Evolutionary conservation across 2,113 vertebrate species (phyloP).

Genomic region (Panurus biarmicus): DNA sequence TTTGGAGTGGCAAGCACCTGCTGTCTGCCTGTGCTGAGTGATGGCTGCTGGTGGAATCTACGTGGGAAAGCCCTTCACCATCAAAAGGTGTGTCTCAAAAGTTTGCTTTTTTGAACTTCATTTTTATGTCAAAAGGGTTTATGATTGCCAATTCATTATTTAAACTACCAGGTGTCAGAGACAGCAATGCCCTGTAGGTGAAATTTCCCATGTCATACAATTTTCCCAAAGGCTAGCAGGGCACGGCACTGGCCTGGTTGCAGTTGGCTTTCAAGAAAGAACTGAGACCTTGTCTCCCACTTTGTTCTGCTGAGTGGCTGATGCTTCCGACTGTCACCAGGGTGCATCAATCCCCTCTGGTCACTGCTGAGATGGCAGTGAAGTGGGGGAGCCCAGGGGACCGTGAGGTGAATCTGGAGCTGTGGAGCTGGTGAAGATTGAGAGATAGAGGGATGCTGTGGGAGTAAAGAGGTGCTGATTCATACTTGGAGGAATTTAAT

Average conservation of each 20-base stretch:
- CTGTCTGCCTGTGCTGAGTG: slow-evolving; percentile 25
- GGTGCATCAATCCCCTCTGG: neutral
- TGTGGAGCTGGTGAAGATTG: neutral
- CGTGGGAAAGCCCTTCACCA: slow-evolving; percentile 38
- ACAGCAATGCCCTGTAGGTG: neutral
- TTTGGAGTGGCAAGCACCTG: neutral
- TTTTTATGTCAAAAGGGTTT: slow-evolving; percentile 53
- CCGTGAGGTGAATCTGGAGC: neutral
- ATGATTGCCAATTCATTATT: slow-evolving; percentile 52
- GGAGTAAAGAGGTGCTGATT: slow-evolving; percentile 53
- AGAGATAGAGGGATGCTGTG: slow-evolving; percentile 2
- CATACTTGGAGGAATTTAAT: slow-evolving; percentile 51
- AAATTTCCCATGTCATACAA: neutral
- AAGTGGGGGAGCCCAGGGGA: neutral
- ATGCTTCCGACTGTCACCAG: neutral
- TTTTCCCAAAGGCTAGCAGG: neutral
- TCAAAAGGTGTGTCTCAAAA: slow-evolving; percentile 43
- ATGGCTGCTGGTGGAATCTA: slow-evolving; percentile 2
- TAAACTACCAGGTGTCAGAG: slow-evolving; percentile 50
- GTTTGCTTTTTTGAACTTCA: slow-evolving; percentile 13
- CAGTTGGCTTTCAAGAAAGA: neutral
- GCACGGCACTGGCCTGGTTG: fast-evolving
- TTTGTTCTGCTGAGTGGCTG: neutral
- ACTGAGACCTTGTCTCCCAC: neutral
- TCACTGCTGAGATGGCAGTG: neutral